Base-by-base conservation (phyloP, 2,113 vertebrate species). In the Callopanchax toddi region DNA sequence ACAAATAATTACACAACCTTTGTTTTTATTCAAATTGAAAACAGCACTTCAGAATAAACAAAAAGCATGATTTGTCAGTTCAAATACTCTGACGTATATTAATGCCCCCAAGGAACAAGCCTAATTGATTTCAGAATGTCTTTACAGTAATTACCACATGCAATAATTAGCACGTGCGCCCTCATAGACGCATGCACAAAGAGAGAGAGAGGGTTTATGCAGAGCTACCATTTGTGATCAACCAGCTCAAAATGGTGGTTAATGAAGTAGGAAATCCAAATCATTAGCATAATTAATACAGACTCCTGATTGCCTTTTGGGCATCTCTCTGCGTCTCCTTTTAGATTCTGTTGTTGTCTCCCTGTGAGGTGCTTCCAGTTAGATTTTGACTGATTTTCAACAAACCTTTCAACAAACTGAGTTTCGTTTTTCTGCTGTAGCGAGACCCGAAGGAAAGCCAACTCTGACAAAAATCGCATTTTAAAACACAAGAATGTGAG, bases 261-360 rank as follows among this genome's bases (percentile, higher is more conserved):
- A 91, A 92, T 91, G 89, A 89, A 89, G 85, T 82, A 86, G 83
- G 71, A 89, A 89, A 91, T 92, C 74, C 52, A 77, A 82, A 86
- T 89, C 76, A 89, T 90, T 85, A 83, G 63, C 77, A 86, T 89
- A 82, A 87, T 91, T 89, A 89, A 82, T 85, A 84, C 76, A 74
- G 79, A 61, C 74, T 74, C 42, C 51, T 70, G 58, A 85, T 83
- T 89, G 81, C 69, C 72, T 87, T 86, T 85, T 52, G 80, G 72
- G 53, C 36, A 51, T 40, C 70, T 64, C 49, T 48, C 36, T 42
- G 53, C 51, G 37, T 21, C 59, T 17, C 67, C 67, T 12, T 46
- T 26, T 62, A 18, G 60, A 49, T 67, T 79, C 53, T 51, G 53
- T 83, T 78, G 78, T 77, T 82, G 81, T 82, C 79, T 87, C 52